Percentiles rank a stretch among this genome's conserved stretches.
These are phyloP conservation scores for Halcyon senegalensis DNA, from an alignment of 2,113 vertebrate genomes.

Conservation along the genomic window DNA sequence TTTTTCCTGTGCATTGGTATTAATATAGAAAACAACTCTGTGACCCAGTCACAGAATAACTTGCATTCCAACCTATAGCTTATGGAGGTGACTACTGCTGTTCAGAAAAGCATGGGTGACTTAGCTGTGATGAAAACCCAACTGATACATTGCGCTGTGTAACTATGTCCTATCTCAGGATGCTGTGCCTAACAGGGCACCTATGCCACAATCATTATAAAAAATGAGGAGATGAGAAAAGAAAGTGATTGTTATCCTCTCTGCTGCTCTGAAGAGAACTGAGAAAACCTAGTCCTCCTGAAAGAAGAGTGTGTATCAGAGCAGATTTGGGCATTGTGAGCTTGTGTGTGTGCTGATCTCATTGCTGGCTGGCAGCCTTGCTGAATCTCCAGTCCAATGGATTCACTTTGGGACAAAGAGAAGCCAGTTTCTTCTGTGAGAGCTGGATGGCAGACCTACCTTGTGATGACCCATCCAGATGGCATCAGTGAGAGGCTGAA, in stretches of 20 bases:
- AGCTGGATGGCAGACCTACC: not conserved
- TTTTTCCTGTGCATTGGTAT: not conserved
- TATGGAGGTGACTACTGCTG: not conserved
- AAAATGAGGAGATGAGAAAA: not conserved
- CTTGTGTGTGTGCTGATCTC: not conserved
- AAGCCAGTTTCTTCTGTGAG: not conserved
- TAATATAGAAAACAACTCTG: not conserved
- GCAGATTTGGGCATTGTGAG: not conserved
- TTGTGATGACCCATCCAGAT: not conserved
- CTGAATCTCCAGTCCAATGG: not conserved
- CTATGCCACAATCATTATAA: not conserved
- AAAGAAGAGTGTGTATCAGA: not conserved
- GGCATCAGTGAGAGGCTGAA: not conserved
- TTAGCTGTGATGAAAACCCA: not conserved
- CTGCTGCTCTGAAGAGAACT: not conserved
- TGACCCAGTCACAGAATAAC: not conserved
- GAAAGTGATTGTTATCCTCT: not conserved
- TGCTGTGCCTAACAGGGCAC: not conserved
- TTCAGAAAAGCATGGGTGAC: not conserved
- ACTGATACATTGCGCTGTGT: rapidly evolving
- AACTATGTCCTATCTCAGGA: not conserved
- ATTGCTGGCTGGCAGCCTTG: not conserved
- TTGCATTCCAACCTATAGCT: not conserved
- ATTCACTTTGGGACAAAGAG: not conserved
- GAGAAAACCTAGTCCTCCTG: not conserved